Evolutionary conservation across 2,888 invertebrate genomes (phyloP).

Genomic region (Mesorhabditis spiculigera): DNA sequence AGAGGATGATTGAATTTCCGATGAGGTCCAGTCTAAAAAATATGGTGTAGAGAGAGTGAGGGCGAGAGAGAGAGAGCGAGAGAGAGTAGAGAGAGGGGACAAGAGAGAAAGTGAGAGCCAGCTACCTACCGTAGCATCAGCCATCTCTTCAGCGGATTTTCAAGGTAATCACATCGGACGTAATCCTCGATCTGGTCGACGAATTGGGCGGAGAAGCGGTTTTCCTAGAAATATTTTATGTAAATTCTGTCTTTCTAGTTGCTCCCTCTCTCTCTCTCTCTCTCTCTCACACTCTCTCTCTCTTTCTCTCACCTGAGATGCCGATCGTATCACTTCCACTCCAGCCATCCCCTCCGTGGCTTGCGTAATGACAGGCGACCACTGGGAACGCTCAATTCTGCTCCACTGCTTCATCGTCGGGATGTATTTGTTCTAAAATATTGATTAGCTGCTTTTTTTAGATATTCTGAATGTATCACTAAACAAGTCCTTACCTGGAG

Average conservation of each 20-base stretch:
- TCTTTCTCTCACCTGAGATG: background rate
- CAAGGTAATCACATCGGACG: background rate
- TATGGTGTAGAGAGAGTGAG: too few relatives aligned
- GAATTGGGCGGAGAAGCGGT: background rate
- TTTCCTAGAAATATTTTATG: background rate
- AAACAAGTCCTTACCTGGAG: background rate
- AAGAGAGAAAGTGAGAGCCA: background rate
- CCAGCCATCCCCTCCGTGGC: background rate
- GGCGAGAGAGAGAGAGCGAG: too few relatives aligned
- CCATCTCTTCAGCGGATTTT: background rate
- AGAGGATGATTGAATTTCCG: background rate
- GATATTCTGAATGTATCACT: background rate
- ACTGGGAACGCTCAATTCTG: background rate
- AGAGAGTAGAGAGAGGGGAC: too few relatives aligned
- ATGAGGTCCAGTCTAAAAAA: background rate
- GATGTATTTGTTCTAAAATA: background rate
- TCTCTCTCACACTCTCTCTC: too few relatives aligned
- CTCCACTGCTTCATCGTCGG: background rate
- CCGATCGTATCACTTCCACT: conserved; percentile 2
- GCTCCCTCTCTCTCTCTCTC: too few relatives aligned
- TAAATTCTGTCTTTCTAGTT: too few relatives aligned
- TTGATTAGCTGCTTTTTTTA: background rate
- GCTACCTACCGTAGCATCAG: background rate
- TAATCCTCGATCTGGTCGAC: background rate
- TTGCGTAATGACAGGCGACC: conserved; percentile 2